phyloP scores from a whole-genome alignment of 2,888 invertebrate species.

The Eilema griseolum region DNA sequence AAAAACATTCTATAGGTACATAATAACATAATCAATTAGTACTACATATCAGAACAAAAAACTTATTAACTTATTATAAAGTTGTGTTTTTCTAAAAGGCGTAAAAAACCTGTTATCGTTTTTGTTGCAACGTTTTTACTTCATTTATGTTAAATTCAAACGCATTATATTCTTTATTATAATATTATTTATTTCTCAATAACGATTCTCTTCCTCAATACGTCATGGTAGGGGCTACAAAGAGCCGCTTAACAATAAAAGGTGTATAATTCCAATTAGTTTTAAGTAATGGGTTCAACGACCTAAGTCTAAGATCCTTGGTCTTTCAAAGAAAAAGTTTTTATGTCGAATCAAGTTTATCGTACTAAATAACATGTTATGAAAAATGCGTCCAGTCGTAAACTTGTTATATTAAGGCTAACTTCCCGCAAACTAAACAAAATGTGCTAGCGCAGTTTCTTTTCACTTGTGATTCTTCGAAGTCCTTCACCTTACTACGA shows the following conservation, averaged over 20 bases:
- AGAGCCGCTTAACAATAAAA: constrained; percentile 32
- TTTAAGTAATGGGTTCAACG: constrained; percentile 46
- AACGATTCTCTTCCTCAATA: not conserved
- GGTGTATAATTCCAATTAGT: constrained; percentile 37
- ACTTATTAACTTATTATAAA: not conserved
- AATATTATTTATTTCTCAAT: not conserved
- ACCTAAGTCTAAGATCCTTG: constrained; percentile 42
- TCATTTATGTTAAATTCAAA: constrained; percentile 11
- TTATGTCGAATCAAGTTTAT: constrained; percentile 15
- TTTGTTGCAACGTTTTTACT: not conserved
- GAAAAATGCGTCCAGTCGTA: not conserved
- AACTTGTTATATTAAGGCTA: not conserved
- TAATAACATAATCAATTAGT: not conserved
- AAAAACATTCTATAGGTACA: not conserved
- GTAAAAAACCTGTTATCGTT: not conserved
- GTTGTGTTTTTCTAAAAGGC: not conserved
- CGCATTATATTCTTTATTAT: constrained; percentile 1
- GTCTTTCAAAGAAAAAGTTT: constrained; percentile 41
- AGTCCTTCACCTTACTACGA: not conserved
- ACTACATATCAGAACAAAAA: not conserved
- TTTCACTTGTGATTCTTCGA: not conserved
- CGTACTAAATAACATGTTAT: constrained; percentile 9
- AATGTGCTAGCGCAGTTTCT: not conserved
- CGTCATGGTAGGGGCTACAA: constrained; percentile 11
- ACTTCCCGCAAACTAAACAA: not conserved